Evolutionary conservation across 2,797 vertebrate genomes (phyloP).

Genomic region (Orientallactaga sibirica): DNA sequence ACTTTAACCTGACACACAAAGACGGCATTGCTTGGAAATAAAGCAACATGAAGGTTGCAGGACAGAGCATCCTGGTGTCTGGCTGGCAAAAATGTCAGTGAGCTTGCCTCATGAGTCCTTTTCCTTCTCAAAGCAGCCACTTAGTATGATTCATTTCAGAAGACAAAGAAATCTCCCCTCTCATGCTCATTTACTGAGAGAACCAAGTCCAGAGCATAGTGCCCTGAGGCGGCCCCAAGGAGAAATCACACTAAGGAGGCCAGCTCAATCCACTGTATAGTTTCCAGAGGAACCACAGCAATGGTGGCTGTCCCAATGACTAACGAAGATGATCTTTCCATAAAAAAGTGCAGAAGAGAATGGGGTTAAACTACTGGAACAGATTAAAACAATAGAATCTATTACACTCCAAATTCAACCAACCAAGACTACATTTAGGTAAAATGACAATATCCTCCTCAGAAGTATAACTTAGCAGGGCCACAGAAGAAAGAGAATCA

Average conservation of each 20-base stretch:
- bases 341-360: constrained; percentile 2
- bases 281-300: not conserved
- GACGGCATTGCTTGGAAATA: not conserved
- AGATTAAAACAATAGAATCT: constrained; percentile 4
- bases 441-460: not conserved
- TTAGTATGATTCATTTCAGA: not conserved
- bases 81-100: constrained; percentile 10
- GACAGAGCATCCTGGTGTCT: not conserved
- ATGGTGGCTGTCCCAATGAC: not conserved
- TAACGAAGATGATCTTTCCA: not conserved
- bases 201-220: not conserved
- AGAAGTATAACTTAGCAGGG: constrained; percentile 26
- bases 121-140: constrained; percentile 35
- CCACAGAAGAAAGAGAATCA: not conserved
- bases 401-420: constrained; percentile 28
- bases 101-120: not conserved
- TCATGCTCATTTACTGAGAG: not conserved
- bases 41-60: not conserved
- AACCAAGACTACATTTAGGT: not conserved
- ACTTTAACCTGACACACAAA: not conserved
- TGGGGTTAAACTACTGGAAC: not conserved
- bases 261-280: not conserved
- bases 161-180: not conserved
- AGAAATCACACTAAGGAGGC: not conserved
- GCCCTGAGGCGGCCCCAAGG: not conserved